Evolutionary conservation across 2,888 invertebrate species (phyloP).

Genomic region (Phaonia tiefii): DNA sequence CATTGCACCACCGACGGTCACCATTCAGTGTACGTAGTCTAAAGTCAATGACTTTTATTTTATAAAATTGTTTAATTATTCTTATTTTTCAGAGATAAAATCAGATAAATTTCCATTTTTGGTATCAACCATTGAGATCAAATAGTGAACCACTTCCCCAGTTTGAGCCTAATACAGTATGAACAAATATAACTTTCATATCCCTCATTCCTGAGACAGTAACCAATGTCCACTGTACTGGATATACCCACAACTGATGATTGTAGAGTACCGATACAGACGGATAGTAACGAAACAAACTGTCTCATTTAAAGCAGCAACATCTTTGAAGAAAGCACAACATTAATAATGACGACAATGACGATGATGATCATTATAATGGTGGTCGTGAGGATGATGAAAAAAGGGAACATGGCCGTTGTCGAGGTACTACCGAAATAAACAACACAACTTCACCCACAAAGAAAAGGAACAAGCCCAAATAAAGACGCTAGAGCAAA

Average conservation of each 20-base stretch:
- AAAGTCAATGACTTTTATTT: too few species aligned
- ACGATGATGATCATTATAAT: conserved; percentile 56
- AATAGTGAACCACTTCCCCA: too few species aligned
- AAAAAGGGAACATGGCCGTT: neutral
- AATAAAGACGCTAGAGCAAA: conserved; percentile 8
- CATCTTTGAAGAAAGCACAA: conserved; percentile 44
- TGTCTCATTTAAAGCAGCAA: conserved; percentile 35
- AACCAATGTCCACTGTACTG: too few species aligned
- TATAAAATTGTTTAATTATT: too few species aligned
- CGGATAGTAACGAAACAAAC: conserved; percentile 2
- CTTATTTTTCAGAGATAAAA: too few species aligned
- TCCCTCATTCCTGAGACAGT: too few species aligned
- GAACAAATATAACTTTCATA: too few species aligned
- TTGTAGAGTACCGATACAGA: neutral
- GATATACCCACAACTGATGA: neutral
- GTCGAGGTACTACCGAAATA: neutral
- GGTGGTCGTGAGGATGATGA: neutral
- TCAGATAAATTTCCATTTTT: too few species aligned
- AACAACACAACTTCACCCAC: neutral
- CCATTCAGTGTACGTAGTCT: too few species aligned
- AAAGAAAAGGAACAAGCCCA: conserved; percentile 27
- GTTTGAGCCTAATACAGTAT: too few species aligned
- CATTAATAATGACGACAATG: conserved; percentile 75
- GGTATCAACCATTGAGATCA: too few species aligned
- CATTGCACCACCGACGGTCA: too few species aligned